These are phyloP conservation scores for Morpho achilles DNA, from an alignment of 2,888 invertebrate species.

Conservation along the genomic window DNA sequence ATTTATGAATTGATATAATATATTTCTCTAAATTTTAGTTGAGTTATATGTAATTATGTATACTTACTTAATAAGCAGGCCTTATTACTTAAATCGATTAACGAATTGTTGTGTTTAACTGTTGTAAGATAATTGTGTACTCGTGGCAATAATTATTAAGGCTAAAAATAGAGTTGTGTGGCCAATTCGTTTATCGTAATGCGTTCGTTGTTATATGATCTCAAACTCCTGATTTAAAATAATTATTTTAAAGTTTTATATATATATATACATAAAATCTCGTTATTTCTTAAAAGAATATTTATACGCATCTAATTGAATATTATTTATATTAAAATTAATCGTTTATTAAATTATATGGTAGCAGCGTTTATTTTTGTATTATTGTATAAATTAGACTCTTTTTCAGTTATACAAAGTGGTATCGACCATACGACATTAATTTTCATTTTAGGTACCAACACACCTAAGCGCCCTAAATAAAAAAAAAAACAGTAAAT, in stretches of 20 bases:
- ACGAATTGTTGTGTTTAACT: slow-evolving; percentile 18
- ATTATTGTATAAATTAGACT: no score
- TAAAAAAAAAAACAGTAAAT: no score
- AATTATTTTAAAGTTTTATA: slow-evolving; percentile 1
- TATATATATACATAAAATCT: not conserved
- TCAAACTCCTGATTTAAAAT: slow-evolving; percentile 17
- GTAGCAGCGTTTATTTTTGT: no score
- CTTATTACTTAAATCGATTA: slow-evolving; percentile 25
- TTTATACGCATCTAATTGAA: not conserved
- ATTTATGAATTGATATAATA: not conserved
- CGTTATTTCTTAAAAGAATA: no score
- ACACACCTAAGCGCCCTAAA: no score
- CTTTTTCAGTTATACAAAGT: no score
- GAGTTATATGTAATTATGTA: slow-evolving; percentile 14
- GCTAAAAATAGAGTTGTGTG: slow-evolving; percentile 18
- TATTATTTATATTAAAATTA: no score
- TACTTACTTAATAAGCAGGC: slow-evolving; percentile 21
- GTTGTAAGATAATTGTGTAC: slow-evolving; percentile 17
- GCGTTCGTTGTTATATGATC: slow-evolving; percentile 20
- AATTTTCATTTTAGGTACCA: no score
- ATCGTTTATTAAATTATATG: no score
- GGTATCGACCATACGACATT: no score
- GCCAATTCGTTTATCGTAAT: slow-evolving; percentile 10
- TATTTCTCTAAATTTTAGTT: slow-evolving; percentile 6
- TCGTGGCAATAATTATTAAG: slow-evolving; percentile 20